Evolutionary conservation across 2,113 vertebrate genomes (phyloP).

Genomic region (Brachyhypopomus gauderio): DNA sequence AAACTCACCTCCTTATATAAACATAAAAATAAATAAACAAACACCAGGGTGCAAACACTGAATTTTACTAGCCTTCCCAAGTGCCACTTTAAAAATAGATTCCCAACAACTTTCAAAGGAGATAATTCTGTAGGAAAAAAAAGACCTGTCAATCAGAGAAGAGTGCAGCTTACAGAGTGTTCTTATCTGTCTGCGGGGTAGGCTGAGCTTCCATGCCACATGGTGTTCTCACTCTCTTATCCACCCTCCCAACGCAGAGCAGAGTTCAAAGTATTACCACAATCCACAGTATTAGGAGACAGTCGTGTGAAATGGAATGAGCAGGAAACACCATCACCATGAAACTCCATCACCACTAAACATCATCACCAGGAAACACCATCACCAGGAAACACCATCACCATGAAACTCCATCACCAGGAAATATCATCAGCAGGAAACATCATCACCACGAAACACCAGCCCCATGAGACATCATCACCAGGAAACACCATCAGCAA

Average conservation of each 20-base stretch:
- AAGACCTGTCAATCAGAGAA: slow-evolving; percentile 66
- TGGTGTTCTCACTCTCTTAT: slow-evolving; percentile 66
- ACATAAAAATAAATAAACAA: slow-evolving; percentile 41
- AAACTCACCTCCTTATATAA: slow-evolving; percentile 51
- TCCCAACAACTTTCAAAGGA: slow-evolving; percentile 59
- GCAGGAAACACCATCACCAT: slow-evolving; percentile 52
- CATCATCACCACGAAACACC: no score
- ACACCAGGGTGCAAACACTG: slow-evolving; percentile 53
- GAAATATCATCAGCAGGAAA: no score
- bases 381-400: no score
- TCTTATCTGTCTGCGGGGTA: slow-evolving; percentile 72
- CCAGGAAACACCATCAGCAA: no score
- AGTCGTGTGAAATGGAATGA: slow-evolving; percentile 31
- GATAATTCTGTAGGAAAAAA: slow-evolving; percentile 59
- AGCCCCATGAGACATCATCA: no score
- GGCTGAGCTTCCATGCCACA: slow-evolving; percentile 68
- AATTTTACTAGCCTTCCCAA: slow-evolving; percentile 50
- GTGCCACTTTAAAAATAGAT: slow-evolving; percentile 61
- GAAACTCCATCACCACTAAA: no score
- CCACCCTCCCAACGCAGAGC: slow-evolving; percentile 60
- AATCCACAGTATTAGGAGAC: slow-evolving; percentile 48
- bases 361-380: no score
- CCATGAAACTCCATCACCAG: no score
- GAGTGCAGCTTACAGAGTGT: slow-evolving; percentile 65
- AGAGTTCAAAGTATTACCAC: slow-evolving; percentile 62